Conservation (phyloP, 2,113 vertebrate genomes). For the Naja naja region DNA sequence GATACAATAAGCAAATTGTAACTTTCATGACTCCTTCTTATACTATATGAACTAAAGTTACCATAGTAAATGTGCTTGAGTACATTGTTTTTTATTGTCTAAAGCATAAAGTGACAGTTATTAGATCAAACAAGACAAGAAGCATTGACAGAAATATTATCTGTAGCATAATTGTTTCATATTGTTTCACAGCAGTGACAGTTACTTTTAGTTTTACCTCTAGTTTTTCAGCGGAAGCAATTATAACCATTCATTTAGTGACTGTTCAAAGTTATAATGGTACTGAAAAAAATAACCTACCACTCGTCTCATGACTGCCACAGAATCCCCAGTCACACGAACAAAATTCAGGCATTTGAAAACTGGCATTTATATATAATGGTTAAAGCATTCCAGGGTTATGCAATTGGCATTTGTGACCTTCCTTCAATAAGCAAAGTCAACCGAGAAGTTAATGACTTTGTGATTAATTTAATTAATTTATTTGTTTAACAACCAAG, state of each 20-base stretch:
- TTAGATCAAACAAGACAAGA: background rate
- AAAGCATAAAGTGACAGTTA: background rate
- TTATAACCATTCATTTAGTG: background rate
- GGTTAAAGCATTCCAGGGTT: background rate
- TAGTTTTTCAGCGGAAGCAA: background rate
- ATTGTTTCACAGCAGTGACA: background rate
- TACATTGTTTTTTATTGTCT: background rate
- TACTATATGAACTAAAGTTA: background rate
- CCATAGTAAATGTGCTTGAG: background rate
- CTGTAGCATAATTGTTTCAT: background rate
- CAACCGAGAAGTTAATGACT: background rate
- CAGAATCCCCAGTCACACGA: background rate
- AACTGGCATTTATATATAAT: background rate
- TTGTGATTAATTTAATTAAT: background rate
- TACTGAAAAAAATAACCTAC: background rate
- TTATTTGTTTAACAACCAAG: background rate
- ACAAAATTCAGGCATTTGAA: no score
- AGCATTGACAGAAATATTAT: background rate
- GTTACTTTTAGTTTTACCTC: background rate
- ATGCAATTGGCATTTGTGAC: background rate
- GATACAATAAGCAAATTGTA: background rate
- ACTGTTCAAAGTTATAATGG: background rate
- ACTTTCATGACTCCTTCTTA: background rate
- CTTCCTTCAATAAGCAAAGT: background rate
- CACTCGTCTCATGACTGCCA: background rate